Conservation (phyloP, 2,888 invertebrate species). For the Pyrgus malvae region DNA sequence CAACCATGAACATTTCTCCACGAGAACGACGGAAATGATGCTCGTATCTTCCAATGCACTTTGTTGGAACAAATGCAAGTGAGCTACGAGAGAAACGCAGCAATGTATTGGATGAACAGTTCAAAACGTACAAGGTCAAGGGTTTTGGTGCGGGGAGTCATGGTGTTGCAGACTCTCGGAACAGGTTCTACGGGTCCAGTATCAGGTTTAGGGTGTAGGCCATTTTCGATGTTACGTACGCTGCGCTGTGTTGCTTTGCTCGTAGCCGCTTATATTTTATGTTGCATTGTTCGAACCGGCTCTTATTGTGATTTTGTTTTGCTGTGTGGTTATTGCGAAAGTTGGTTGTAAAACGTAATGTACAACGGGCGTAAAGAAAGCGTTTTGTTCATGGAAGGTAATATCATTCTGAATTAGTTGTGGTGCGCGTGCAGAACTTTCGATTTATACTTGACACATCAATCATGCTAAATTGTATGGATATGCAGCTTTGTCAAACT, state of each 20-base stretch:
- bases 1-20: neutral
- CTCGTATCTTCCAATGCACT: neutral
- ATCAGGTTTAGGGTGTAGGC: constrained; percentile 21
- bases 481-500: too few species aligned
- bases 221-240: constrained; percentile 24
- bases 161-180: constrained; percentile 4
- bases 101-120: constrained; percentile 5
- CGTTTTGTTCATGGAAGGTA: neutral
- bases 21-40: neutral
- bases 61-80: neutral
- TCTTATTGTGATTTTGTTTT: constrained; percentile 6
- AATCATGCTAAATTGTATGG: neutral
- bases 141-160: constrained; percentile 9
- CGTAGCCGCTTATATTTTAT: constrained; percentile 6
- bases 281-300: constrained; percentile 9
- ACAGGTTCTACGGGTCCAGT: constrained; percentile 19
- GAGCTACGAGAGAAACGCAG: constrained; percentile 4
- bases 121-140: constrained; percentile 14
- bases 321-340: constrained; percentile 8
- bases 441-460: neutral
- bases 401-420: neutral
- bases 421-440: neutral
- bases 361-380: constrained; percentile 4
- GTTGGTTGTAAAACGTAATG: constrained; percentile 12
- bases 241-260: constrained; percentile 1